Evolutionary conservation across 2,797 vertebrate species (phyloP), one percentile per base, ranked within the genome.

Genomic region (Pantherophis vulpinus): DNA sequence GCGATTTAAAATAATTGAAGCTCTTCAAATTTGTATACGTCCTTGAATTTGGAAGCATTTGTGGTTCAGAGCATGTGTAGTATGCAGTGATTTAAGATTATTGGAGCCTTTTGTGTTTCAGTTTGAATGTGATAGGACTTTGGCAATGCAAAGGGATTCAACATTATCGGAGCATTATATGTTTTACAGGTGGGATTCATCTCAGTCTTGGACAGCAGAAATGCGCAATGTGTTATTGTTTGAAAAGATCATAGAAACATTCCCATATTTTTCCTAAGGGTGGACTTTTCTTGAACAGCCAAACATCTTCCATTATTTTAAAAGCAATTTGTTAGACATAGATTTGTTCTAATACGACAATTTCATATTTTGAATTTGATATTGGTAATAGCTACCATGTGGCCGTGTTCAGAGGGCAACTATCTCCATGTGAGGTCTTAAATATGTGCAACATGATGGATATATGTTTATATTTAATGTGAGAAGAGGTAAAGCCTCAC

Each of bases 1-100:
- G 97, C 96, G 96, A 98, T 98, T 98, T 98, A 97, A 98, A 98
- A 98, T 98, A 98, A 98, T 97, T 98, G 97, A 98, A 97, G 97
- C 97, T 97, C 97, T 98, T 98, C 97, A 97, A 96, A 98, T 98
- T 98, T 98, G 98, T 98, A 97, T 98, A 97, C 97, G 97, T 93
- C 96, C 94, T 98, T 97, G 97, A 97, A 97, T 98, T 98, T 98
- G 97, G 97, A 97, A 97, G 95, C 96, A 96, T 97, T 97, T 92
- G 94, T 94, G 91, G 94, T 96, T 97, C 95, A 96, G 96, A 97
- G 97, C 97, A 97, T 97, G 97, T 97, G 95, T 95, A 94, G 94
- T 97, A 96, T 95, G 96, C 96, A 95, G 94, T 97, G 97, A 96
- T 97, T 98, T 97, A 96, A 97, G 97, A 97, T 97, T 96, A 97